Evolutionary conservation across 2,888 invertebrate genomes (phyloP).

Genomic region (Bellardia bayeri): DNA sequence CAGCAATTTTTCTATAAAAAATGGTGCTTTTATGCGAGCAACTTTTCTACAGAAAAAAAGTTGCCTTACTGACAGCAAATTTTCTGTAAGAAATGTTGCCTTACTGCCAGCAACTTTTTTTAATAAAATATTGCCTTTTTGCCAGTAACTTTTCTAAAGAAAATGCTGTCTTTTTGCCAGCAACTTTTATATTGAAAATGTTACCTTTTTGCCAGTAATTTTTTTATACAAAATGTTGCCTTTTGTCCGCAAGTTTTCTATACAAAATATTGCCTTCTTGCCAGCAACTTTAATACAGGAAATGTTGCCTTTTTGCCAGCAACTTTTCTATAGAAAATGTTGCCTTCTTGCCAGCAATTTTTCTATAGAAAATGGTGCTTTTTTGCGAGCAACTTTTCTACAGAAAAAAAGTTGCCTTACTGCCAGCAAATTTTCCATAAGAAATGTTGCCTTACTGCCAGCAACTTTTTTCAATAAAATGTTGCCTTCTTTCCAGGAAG

Average conservation of each 20-base stretch:
- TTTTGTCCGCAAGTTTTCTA: not conserved
- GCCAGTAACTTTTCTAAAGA: not conserved
- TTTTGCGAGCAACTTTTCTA: not conserved
- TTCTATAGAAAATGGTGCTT: not conserved
- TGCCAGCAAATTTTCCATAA: not conserved
- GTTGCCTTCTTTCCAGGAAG: not conserved
- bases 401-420: not conserved
- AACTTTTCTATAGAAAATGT: slow-evolving; percentile 25
- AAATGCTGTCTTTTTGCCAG: not conserved
- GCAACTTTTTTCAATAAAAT: slow-evolving; percentile 2
- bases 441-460: too few species aligned
- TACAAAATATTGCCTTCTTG: not conserved
- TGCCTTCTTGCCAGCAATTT: not conserved
- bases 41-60: not conserved
- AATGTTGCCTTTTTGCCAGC: too few species aligned
- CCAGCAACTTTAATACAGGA: not conserved
- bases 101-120: not conserved
- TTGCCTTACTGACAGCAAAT: not conserved
- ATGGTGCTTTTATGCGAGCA: not conserved
- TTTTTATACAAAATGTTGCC: not conserved
- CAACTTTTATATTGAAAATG: not conserved
- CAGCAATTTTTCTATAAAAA: not conserved
- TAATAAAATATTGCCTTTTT: not conserved
- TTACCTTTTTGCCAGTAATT: not conserved
- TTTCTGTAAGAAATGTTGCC: not conserved